Percentiles rank a stretch among this genome's conserved stretches.
Conservation (phyloP, 2,113 vertebrate genomes). For the Charadrius vociferus region DNA sequence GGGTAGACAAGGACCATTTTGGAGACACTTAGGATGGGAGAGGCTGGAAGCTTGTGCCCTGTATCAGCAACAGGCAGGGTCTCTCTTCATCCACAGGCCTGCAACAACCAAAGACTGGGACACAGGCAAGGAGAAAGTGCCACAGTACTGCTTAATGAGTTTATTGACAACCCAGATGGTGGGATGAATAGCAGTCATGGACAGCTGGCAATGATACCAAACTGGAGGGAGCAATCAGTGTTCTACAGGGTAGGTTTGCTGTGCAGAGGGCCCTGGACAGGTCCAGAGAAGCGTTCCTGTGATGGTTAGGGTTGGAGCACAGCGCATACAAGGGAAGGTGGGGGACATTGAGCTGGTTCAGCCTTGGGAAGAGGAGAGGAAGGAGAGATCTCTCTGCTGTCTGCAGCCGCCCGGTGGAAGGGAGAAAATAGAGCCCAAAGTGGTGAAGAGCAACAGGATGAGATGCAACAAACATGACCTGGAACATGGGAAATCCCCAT, state of each 20-base stretch:
- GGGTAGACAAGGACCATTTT: neutral
- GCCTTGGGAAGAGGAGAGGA: neutral
- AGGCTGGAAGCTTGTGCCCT: neutral
- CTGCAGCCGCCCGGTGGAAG: neutral
- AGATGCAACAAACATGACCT: neutral
- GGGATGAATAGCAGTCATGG: neutral
- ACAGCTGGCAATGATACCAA: neutral
- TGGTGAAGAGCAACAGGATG: neutral
- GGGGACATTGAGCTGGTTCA: neutral
- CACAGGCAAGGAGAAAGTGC: neutral
- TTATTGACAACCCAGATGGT: neutral
- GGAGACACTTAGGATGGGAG: neutral
- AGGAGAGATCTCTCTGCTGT: neutral
- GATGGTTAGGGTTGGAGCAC: neutral
- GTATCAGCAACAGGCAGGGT: neutral
- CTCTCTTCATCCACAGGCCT: neutral
- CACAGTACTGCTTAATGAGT: neutral
- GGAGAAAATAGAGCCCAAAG: neutral
- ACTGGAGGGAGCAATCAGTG: neutral
- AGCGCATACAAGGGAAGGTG: neutral
- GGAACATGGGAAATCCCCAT: neutral
- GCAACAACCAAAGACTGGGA: neutral
- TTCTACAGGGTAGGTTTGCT: neutral
- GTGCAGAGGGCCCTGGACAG: neutral
- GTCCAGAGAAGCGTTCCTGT: neutral